These are phyloP conservation scores for Calidris pygmaea DNA, from an alignment of 2,113 vertebrate species.

Conservation along the genomic window DNA sequence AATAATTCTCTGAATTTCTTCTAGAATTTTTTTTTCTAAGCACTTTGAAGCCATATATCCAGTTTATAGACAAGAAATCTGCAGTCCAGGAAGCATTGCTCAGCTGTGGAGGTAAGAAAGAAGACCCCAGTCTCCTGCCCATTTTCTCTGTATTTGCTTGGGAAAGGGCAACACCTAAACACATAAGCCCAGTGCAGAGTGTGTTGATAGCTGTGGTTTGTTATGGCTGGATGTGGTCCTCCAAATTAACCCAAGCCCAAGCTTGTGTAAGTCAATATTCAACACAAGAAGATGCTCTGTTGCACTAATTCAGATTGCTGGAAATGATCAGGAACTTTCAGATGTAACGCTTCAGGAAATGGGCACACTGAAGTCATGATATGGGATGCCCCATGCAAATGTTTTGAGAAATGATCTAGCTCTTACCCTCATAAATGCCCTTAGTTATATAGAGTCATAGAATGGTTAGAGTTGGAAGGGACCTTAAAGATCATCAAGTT, in stretches of 20 bases:
- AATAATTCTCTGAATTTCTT: background rate
- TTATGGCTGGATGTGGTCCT: background rate
- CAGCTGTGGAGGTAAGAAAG: background rate
- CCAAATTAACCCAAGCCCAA: background rate
- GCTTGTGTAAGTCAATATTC: background rate
- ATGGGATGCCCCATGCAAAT: background rate
- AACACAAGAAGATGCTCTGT: fast-evolving
- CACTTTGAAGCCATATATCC: background rate
- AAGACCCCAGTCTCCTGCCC: background rate
- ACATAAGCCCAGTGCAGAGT: background rate
- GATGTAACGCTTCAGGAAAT: background rate
- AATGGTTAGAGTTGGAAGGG: too few relatives aligned
- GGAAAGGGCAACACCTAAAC: background rate
- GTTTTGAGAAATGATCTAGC: background rate
- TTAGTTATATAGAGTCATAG: background rate
- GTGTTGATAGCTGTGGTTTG: background rate
- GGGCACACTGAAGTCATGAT: background rate
- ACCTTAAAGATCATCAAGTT: too few relatives aligned
- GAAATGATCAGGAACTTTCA: background rate
- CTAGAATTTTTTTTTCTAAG: background rate
- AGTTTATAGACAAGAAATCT: background rate
- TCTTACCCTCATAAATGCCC: background rate
- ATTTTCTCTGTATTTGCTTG: background rate
- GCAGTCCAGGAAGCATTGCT: background rate
- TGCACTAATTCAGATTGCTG: background rate